Conservation (phyloP, 2,797 vertebrate genomes). For the Mus caroli region DNA sequence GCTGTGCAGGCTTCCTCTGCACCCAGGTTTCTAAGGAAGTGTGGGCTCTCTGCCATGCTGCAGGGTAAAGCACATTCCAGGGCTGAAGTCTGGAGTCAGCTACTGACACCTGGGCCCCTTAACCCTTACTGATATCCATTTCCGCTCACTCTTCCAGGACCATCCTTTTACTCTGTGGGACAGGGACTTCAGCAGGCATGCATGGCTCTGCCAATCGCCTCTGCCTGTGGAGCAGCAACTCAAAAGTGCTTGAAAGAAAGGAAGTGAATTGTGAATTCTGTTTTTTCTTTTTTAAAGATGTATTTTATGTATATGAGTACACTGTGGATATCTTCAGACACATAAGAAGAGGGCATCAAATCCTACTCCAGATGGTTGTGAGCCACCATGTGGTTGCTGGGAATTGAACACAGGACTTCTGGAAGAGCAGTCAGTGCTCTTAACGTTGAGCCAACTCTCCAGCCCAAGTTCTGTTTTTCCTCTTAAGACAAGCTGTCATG, state of each 20-base stretch:
- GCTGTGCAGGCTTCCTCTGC: not conserved
- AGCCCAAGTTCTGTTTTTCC: not conserved
- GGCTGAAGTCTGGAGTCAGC: not conserved
- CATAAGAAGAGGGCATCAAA: not conserved
- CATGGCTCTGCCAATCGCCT: not conserved
- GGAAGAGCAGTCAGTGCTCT: not conserved
- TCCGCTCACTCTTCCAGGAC: not conserved
- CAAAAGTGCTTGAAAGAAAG: not conserved
- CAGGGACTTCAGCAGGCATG: not conserved
- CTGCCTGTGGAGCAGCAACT: not conserved
- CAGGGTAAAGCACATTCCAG: not conserved
- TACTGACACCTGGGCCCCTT: not conserved
- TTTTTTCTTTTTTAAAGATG: not conserved
- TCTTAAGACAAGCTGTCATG: not conserved
- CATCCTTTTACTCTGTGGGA: not conserved
- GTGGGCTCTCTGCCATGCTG: not conserved
- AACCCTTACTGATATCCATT: accelerated
- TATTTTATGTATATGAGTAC: not conserved
- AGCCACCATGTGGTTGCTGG: not conserved
- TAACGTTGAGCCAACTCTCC: not conserved
- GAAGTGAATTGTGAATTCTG: not conserved
- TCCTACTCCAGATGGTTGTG: not conserved
- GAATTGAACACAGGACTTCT: not conserved
- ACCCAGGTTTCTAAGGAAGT: not conserved
- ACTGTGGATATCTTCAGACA: not conserved